A percentile compares a stretch with the other conserved stretches of the same genome.
Conservation (phyloP, 2,113 vertebrate genomes). For the Burhinus bistriatus region DNA sequence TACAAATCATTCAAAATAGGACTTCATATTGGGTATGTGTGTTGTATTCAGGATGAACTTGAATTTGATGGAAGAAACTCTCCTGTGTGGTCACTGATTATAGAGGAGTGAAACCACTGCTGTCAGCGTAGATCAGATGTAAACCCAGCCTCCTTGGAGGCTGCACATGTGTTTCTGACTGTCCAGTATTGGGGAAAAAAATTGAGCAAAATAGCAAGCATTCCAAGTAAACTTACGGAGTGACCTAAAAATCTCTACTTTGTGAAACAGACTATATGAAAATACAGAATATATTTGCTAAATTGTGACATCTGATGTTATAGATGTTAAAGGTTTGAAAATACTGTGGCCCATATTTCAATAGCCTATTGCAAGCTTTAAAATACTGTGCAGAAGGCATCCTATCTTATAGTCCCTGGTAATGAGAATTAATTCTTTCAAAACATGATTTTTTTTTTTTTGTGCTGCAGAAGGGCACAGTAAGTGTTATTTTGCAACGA, state of each 20-base stretch:
- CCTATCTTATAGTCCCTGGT: background rate
- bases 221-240: background rate
- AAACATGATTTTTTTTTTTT: background rate
- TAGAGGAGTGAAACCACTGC: background rate
- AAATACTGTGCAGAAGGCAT: background rate
- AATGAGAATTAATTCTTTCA: background rate
- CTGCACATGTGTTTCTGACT: background rate
- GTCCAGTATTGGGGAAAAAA: background rate
- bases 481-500: background rate
- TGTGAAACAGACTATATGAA: background rate
- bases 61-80: background rate
- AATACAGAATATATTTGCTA: background rate
- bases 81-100: background rate
- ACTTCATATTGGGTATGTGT: background rate
- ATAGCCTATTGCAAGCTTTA: background rate
- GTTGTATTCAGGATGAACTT: background rate
- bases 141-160: too few species aligned
- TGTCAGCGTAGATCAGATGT: background rate
- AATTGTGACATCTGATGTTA: background rate
- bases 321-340: background rate
- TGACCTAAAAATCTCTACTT: background rate
- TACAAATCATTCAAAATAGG: background rate
- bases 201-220: background rate
- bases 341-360: background rate
- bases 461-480: background rate